A percentile compares a stretch with the other conserved stretches of the same genome.
Conservation (phyloP, 2,888 invertebrate species). For the Morpho achilles region DNA sequence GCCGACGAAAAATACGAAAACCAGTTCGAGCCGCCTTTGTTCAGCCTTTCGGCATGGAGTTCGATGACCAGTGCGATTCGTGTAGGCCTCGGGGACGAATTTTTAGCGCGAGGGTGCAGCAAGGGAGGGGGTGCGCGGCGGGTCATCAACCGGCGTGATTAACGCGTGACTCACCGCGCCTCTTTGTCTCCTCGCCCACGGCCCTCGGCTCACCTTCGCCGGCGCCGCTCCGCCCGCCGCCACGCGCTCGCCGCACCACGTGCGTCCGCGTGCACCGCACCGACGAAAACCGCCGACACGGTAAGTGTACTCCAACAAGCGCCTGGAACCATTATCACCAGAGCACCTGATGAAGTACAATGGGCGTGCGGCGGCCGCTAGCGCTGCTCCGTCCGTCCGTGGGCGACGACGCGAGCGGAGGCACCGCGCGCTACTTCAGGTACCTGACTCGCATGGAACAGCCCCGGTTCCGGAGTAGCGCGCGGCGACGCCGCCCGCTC, state of each 20-base stretch:
- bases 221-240: conserved; percentile 29
- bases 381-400: conserved; percentile 26
- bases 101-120: conserved; percentile 62
- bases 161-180: conserved; percentile 62
- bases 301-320: conserved; percentile 99
- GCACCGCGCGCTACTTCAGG: conserved; percentile 99
- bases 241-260: conserved; percentile 38
- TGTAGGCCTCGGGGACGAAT: conserved; percentile 49
- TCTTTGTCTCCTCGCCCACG: conserved; percentile 54
- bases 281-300: conserved; percentile 84
- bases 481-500: conserved; percentile 78
- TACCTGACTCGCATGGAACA: conserved; percentile 93
- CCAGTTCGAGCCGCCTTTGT: conserved; percentile 73
- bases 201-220: conserved; percentile 37
- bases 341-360: conserved; percentile 99
- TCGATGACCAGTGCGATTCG: conserved; percentile 71
- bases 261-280: conserved; percentile 22
- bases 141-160: conserved; percentile 61
- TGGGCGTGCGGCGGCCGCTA: conserved; percentile 91
- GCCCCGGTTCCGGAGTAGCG: conserved; percentile 94
- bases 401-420: conserved; percentile 53
- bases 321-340: conserved; percentile 95
- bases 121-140: conserved; percentile 49
- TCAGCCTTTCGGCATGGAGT: conserved; percentile 63
- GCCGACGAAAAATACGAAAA: conserved; percentile 65